Percentiles rank a stretch among this genome's conserved stretches.
These are phyloP conservation scores for Ditylenchus dipsaci DNA, from an alignment of 1,140 invertebrate genomes.

Conservation along the genomic window DNA sequence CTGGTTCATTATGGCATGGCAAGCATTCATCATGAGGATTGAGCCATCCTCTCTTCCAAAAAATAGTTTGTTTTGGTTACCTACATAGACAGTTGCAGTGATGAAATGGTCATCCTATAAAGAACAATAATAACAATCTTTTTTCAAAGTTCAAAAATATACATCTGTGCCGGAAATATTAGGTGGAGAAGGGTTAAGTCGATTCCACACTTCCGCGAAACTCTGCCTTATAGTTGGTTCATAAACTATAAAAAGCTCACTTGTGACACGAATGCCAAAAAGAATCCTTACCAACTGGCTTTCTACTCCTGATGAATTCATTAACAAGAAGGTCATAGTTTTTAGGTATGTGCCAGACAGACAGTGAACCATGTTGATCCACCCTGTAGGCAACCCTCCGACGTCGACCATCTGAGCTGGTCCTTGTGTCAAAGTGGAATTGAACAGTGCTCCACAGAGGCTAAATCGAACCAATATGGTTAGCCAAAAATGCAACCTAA, in stretches of 20 bases:
- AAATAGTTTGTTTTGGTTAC: slow-evolving; percentile 83
- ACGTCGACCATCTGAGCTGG: slow-evolving; percentile 59
- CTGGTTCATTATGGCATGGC: slow-evolving; percentile 88
- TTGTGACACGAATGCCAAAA: neutral
- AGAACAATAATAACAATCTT: neutral
- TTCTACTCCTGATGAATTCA: slow-evolving; percentile 42
- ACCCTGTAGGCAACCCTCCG: slow-evolving; percentile 65
- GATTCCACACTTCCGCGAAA: slow-evolving; percentile 42
- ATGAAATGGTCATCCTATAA: slow-evolving; percentile 63
- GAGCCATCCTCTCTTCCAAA: slow-evolving; percentile 90
- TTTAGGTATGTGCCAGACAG: slow-evolving; percentile 48
- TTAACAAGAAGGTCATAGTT: slow-evolving; percentile 45
- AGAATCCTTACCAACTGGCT: slow-evolving; percentile 32
- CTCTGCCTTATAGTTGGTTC: slow-evolving; percentile 44
- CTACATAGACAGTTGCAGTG: slow-evolving; percentile 84
- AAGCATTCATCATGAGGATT: slow-evolving; percentile 92
- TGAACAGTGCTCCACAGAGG: slow-evolving; percentile 21
- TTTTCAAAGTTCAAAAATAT: neutral
- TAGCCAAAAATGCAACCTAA: slow-evolving; percentile 8
- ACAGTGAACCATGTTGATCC: slow-evolving; percentile 41
- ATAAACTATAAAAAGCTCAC: slow-evolving; percentile 42
- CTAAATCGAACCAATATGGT: slow-evolving; percentile 20
- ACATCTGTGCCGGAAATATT: slow-evolving; percentile 40
- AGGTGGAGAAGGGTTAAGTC: slow-evolving; percentile 37
- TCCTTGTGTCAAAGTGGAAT: slow-evolving; percentile 46